These are phyloP conservation scores for Spongia lamella DNA, from an alignment of 37 sponge, comb jelly and placozoan genomes.

Conservation along the genomic window DNA sequence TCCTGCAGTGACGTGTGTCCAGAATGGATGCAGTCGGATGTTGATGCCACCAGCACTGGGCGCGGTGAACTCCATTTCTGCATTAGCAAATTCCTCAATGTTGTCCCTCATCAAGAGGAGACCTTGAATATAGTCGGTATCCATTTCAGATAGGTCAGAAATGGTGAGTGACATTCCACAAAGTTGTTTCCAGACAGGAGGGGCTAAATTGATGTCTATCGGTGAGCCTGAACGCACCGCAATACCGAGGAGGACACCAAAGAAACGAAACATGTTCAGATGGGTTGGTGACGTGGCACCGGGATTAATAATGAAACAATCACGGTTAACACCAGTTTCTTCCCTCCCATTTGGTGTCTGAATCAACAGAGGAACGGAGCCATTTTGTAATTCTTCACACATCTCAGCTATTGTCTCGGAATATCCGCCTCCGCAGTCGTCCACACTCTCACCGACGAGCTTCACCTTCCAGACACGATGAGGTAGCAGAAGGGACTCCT, in stretches of 20 bases:
- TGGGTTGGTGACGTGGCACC: constrained; percentile 69
- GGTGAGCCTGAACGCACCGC: constrained; percentile 91
- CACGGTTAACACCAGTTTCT: constrained; percentile 92
- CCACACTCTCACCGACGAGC: constrained; percentile 95
- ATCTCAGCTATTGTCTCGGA: constrained; percentile 96
- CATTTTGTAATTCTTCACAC: constrained; percentile 95
- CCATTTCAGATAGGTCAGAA: constrained; percentile 80
- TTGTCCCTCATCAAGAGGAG: constrained; percentile 76
- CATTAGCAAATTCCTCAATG: constrained; percentile 67
- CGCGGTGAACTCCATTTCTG: constrained; percentile 84
- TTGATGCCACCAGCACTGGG: constrained; percentile 86
- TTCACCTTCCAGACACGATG: constrained; percentile 97
- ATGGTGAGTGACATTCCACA: constrained; percentile 81
- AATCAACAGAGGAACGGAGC: constrained; percentile 83
- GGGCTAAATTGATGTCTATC: constrained; percentile 80
- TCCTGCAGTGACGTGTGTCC: constrained; percentile 62
- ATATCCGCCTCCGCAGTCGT: constrained; percentile 94
- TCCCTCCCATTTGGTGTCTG: constrained; percentile 94
- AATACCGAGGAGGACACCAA: constrained; percentile 86
- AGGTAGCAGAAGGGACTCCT: constrained; percentile 75
- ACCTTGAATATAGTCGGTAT: constrained; percentile 87
- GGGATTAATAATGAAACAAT: constrained; percentile 94
- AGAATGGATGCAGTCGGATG: constrained; percentile 67
- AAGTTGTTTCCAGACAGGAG: constrained; percentile 94
- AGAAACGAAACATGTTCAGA: constrained; percentile 88